Conservation (phyloP, 2,888 invertebrate genomes). For the Idaea aversata region DNA sequence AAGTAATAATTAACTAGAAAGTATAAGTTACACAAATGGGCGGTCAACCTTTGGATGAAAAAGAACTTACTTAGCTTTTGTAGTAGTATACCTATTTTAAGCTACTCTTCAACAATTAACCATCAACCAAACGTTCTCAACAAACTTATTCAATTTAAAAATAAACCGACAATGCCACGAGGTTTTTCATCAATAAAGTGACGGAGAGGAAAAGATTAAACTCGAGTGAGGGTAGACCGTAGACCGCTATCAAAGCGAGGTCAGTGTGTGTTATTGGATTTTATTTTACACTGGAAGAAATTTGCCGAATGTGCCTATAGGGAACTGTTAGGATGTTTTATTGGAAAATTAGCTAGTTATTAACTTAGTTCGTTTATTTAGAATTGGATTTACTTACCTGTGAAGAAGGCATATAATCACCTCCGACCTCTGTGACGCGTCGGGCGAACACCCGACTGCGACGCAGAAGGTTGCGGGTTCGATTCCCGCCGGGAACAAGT, state of each 20-base stretch:
- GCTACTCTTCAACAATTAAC: background rate
- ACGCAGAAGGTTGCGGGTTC: too few relatives aligned
- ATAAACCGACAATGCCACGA: background rate
- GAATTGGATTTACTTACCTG: background rate
- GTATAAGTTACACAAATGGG: too few relatives aligned
- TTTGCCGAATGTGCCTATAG: conserved; percentile 7
- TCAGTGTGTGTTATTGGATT: conserved; percentile 14
- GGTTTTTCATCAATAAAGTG: background rate
- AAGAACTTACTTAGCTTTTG: too few relatives aligned
- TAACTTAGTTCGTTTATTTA: background rate
- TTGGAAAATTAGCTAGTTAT: background rate
- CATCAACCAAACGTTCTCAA: background rate
- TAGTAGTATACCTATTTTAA: background rate
- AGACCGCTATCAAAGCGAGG: conserved; percentile 6
- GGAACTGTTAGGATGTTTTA: background rate
- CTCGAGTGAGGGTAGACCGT: conserved; percentile 9
- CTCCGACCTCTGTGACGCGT: too few relatives aligned
- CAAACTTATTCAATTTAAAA: background rate
- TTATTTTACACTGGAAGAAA: conserved; percentile 22
- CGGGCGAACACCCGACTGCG: too few relatives aligned
- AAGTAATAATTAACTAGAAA: too few relatives aligned
- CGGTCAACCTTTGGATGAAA: too few relatives aligned
- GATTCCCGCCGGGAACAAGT: too few relatives aligned
- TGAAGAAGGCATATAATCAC: too few relatives aligned
- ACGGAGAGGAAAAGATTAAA: conserved; percentile 2